Evolutionary conservation across 2,888 invertebrate species (phyloP).

Genomic region (Lomographa bimaculata): DNA sequence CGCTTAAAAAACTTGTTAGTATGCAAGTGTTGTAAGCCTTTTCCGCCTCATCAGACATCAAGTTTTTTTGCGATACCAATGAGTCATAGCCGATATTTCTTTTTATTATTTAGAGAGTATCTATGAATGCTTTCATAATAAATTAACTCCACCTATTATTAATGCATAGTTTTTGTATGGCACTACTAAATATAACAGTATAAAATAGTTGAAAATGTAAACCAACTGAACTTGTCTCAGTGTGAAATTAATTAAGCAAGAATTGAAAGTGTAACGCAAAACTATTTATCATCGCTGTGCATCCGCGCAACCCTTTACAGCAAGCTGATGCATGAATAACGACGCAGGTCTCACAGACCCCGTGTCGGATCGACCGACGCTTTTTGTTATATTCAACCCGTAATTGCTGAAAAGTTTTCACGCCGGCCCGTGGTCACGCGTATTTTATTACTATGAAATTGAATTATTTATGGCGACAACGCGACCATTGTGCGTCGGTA

Average conservation of each 20-base stretch:
- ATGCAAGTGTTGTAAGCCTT: too few species aligned
- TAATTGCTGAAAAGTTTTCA: conserved; percentile 84
- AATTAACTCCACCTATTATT: too few species aligned
- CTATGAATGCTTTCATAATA: too few species aligned
- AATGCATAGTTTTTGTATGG: too few species aligned
- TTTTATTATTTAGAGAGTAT: too few species aligned
- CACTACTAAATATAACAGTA: too few species aligned
- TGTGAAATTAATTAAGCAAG: conserved; percentile 8
- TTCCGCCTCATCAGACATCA: not conserved
- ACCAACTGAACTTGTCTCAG: too few species aligned
- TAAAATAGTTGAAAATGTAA: too few species aligned
- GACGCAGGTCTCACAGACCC: conserved; percentile 31
- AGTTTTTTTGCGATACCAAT: not conserved
- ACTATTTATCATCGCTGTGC: conserved; percentile 25
- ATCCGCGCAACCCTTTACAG: conserved; percentile 32
- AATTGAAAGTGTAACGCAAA: conserved; percentile 19
- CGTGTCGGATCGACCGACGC: conserved; percentile 63
- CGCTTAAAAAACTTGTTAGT: too few species aligned
- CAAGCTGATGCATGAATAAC: conserved; percentile 49
- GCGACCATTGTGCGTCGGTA: conserved; percentile 70
- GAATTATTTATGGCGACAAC: conserved; percentile 80
- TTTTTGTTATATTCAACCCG: conserved; percentile 81
- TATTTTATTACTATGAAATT: conserved; percentile 84
- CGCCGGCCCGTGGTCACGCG: conserved; percentile 79
- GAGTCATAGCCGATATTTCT: not conserved